Percentiles rank a stretch among this genome's conserved stretches.
These are phyloP conservation scores for Ptychobarbus kaznakovi DNA, from an alignment of 2,797 vertebrate species.

Conservation along the genomic window DNA sequence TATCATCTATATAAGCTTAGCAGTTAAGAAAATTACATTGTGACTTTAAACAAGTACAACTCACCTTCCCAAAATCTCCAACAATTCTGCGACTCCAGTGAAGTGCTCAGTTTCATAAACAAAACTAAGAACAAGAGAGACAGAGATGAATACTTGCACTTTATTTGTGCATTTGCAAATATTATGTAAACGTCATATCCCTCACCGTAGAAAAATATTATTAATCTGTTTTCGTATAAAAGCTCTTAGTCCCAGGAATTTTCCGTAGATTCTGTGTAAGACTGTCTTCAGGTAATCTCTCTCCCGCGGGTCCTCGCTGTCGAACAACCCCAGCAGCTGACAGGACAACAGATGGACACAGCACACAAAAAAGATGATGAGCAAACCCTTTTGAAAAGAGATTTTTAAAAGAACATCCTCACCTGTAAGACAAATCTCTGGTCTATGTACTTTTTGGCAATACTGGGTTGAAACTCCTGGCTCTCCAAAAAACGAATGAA, in stretches of 20 bases:
- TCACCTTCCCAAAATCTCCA: slow-evolving; percentile 99
- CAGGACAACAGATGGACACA: not conserved
- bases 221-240: slow-evolving; percentile 99
- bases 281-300: slow-evolving; percentile 99
- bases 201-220: slow-evolving; percentile 99
- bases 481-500: slow-evolving; percentile 99
- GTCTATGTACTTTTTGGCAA: slow-evolving; percentile 99
- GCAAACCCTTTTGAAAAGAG: not conserved
- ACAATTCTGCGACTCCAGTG: slow-evolving; percentile 98
- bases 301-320: slow-evolving; percentile 98
- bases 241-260: slow-evolving; percentile 99
- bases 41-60: slow-evolving; percentile 50
- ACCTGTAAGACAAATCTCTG: slow-evolving; percentile 99
- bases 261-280: slow-evolving; percentile 99
- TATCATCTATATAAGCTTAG: too few species aligned
- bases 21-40: too few species aligned
- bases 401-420: slow-evolving; percentile 65
- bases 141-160: not conserved
- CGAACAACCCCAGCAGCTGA: slow-evolving; percentile 96
- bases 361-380: not conserved
- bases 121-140: slow-evolving; percentile 77
- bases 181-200: slow-evolving; percentile 26
- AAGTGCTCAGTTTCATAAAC: slow-evolving; percentile 99
- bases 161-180: not conserved
- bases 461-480: slow-evolving; percentile 99